Evolutionary conservation across 2,113 vertebrate species (phyloP).

Genomic region (Eurypyga helias): DNA sequence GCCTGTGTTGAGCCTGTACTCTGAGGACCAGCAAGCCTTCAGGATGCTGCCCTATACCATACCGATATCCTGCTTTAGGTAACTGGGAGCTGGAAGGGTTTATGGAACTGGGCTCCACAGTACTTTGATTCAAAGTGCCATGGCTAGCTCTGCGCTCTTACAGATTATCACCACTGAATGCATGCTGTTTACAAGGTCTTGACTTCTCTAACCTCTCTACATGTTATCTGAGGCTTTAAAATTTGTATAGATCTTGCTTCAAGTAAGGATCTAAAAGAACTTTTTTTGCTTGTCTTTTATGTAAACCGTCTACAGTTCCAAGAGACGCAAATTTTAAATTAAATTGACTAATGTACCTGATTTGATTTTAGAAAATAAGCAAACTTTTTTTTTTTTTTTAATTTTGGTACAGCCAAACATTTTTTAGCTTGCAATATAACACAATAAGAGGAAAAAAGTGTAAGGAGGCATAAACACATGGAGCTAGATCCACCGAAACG

Average conservation of each 20-base stretch:
- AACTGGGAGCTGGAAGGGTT: not conserved
- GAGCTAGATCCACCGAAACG: not conserved
- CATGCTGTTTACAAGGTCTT: not conserved
- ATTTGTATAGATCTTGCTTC: not conserved
- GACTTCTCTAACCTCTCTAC: not conserved
- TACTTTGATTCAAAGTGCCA: not conserved
- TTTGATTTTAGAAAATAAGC: not conserved
- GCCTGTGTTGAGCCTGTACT: not conserved
- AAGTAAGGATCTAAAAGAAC: not conserved
- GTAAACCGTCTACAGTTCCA: not conserved
- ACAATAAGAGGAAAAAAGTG: not conserved
- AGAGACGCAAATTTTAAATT: not conserved
- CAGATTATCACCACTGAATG: not conserved
- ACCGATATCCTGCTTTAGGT: not conserved
- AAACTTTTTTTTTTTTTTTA: not conserved
- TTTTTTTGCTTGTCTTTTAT: not conserved
- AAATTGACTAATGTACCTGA: not conserved
- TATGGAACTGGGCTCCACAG: rapidly evolving
- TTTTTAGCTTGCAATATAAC: not conserved
- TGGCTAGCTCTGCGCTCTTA: not conserved
- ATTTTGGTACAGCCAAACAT: not conserved
- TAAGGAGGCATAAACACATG: not conserved
- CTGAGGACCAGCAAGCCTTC: not conserved
- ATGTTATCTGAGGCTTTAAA: not conserved
- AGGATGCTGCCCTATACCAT: not conserved